Conservation (phyloP, 2,797 vertebrate genomes). For the Fistularia tabacaria region DNA sequence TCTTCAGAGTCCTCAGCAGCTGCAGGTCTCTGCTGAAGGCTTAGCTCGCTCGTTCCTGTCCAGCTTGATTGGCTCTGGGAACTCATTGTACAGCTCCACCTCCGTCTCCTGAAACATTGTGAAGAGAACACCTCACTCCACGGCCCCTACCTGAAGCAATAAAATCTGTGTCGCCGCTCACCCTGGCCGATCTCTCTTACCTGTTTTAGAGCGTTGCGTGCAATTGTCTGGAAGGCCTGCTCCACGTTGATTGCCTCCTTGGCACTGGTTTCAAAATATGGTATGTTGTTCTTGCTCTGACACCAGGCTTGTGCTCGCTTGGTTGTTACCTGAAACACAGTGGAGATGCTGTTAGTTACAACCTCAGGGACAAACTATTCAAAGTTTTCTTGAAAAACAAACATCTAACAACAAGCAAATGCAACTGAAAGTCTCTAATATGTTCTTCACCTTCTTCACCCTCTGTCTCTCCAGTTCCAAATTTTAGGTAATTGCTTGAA, state of each 20-base stretch:
- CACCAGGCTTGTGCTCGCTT: conserved; percentile 98
- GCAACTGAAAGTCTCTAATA: background rate
- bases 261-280: conserved; percentile 98
- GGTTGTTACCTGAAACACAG: conserved; percentile 86
- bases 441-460: too few species aligned
- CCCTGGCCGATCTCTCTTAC: conserved; percentile 55
- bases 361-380: background rate
- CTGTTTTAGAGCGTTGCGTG: conserved; percentile 99
- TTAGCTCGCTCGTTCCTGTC: conserved; percentile 93
- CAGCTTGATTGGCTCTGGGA: conserved; percentile 98
- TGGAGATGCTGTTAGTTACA: background rate
- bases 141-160: too few species aligned
- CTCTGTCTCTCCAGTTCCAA: too few species aligned
- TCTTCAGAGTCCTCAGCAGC: conserved; percentile 87
- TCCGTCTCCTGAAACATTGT: conserved; percentile 85
- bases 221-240: conserved; percentile 99
- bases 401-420: background rate
- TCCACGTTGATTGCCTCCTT: conserved; percentile 99
- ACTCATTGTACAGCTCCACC: conserved; percentile 99
- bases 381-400: background rate
- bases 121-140: background rate
- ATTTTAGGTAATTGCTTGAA: too few species aligned
- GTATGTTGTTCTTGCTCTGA: conserved; percentile 99
- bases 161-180: too few species aligned
- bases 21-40: conserved; percentile 89